Base-by-base conservation (phyloP, 2,888 invertebrate species). In the Quadroppia sp. region DNA sequence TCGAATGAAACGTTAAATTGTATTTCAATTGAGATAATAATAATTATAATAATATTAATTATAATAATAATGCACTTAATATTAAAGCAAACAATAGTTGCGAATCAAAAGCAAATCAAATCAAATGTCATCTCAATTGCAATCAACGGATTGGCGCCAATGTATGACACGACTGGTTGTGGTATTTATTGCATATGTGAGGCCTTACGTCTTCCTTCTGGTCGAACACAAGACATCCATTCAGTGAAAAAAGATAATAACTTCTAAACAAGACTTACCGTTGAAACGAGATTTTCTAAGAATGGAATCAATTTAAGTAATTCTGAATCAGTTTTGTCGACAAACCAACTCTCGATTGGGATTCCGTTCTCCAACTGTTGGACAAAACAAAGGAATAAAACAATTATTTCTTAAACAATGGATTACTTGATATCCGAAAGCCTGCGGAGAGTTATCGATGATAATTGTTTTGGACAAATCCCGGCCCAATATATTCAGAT, bases 321-420 rank as follows among this genome's bases (percentile, higher is more conserved):
- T 81, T 96, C 96, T 48, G 88, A 88, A 84, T 96, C 96, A 71
- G 87, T 88, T 80, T 89, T 88, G 84, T 95, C 94, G 78, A 91
- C 89, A 83, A 95, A 97, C 96, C 96, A 96, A 83, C 94, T 94
- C 85, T 94, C 94, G 78, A 97, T 96, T 0, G 96, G 96, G 78
- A 96, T 95, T 32, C 96, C 96, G 84, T 96, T 96, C 83, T 94
- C 93, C 75, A 95, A 83, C 89, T 94, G 86, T 76, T 85, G 85
- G 77, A 77, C 78, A 80, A 78, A 73, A 78, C 56, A 73, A 45
- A 61, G 20, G 23, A 13, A 23, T 40, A 69, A 23, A 59, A 25
- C 45, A 45, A 36, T 4, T 36, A 36, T 7, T 7, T 36, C 36
- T 6, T 30, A 1, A 64, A 20, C 53, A 50, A 11, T 42, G n/a